Evolutionary conservation across 2,888 invertebrate species (phyloP), one percentile per base, ranked within the genome.

Genomic region (Chymomyza procnemis): DNA sequence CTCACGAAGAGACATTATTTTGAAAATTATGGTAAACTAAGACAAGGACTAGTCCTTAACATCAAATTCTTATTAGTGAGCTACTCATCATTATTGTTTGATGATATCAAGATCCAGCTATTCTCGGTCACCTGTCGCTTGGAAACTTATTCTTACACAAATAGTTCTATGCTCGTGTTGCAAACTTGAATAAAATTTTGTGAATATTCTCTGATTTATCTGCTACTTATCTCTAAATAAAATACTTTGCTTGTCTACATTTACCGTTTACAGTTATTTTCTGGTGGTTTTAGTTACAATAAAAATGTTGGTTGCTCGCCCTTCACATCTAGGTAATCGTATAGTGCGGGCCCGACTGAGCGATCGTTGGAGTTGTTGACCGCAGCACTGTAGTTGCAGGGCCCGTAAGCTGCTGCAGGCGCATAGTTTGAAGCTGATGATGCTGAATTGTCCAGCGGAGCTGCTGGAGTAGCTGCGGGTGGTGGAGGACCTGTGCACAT

Each of bases 231-330:
- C 59, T 55, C 76, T 85, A 78, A 78, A 71, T 80, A 82, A 82
- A 82, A 84, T 80, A 67, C 58, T 74, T 63, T 71, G 22, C 14
- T 41, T 58, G 66, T 69, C 68, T 76, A 67, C 62, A 71, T 56
- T 67, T 70, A 52, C 41, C 69, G 68, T 14, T 48, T 50, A 61
- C 61, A 61, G 52, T 18, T 63, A 50, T 30, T 48, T 74, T 74
- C 80, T 82, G 83, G 83, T 83, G 82, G 86, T 82, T 64, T 80
- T 75, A 78, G 67, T 81, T 85, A 84, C 78, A 87, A 70, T 84
- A 84, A 74, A 85, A 84, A 84, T 71, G 87, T 85, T 59, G 85
- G 79, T 66, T 83, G 84, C 58, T 76, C 76, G 66, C 76, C 73
- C 69, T 84, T 84, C 80, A 84, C 76, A 66, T 84, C 83, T 66